Percentiles rank a stretch among this genome's conserved stretches.
Conservation (phyloP, 1,140 invertebrate species). For the Philopotamus ludificatus region DNA sequence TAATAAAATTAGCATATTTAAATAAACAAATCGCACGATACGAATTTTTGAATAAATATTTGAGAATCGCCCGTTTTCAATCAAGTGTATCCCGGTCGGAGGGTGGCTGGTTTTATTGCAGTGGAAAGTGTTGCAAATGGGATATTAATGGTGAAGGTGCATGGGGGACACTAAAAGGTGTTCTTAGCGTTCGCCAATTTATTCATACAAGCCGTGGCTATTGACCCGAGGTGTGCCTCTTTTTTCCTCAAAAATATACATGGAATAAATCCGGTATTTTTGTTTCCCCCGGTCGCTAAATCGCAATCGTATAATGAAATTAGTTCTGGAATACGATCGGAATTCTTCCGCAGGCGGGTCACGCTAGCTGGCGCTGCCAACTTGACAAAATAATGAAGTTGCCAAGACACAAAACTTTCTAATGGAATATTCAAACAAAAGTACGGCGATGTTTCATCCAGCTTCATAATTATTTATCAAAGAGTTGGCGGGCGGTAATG, state of each 20-base stretch:
- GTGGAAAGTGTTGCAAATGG: constrained; percentile 26
- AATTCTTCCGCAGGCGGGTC: not conserved
- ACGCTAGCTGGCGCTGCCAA: not conserved
- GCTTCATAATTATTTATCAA: constrained; percentile 36
- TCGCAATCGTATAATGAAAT: not conserved
- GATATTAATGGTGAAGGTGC: constrained; percentile 22
- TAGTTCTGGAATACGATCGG: not conserved
- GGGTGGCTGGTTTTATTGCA: not conserved
- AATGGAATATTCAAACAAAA: constrained; percentile 35
- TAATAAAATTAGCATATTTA: too few relatives aligned
- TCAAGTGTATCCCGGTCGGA: not conserved
- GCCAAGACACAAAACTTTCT: constrained; percentile 6
- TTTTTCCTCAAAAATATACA: too few relatives aligned
- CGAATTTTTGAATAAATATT: not conserved
- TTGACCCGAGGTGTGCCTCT: too few relatives aligned
- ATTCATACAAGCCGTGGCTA: not conserved
- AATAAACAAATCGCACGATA: too few relatives aligned
- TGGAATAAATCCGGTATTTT: too few relatives aligned
- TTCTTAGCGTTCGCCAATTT: constrained; percentile 8
- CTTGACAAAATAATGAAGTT: constrained; percentile 16
- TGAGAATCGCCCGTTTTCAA: not conserved
- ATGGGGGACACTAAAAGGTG: not conserved
- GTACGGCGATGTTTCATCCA: constrained; percentile 22
- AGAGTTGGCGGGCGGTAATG: constrained; percentile 13
- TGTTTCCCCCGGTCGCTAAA: too few relatives aligned